Evolutionary conservation across 2,113 vertebrate genomes (phyloP), one percentile per base, ranked within the genome.

Genomic region (Galbula dea): DNA sequence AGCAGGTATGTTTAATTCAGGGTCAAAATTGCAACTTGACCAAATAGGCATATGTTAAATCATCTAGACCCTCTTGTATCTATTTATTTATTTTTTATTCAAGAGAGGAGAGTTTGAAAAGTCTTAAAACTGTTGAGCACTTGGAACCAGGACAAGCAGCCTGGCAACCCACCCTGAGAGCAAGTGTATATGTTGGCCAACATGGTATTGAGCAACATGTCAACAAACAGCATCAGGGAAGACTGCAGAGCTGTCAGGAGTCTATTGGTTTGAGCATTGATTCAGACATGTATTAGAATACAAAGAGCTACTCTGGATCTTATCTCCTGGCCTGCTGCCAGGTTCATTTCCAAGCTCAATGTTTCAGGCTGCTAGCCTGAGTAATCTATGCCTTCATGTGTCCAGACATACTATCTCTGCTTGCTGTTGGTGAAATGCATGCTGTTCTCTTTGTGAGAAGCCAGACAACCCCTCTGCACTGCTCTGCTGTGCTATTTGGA

Each of bases 291-390:
- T 49, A 46, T 88, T 80, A 63, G 65, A 71, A 68, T 59, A 72
- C 76, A 77, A 65, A 83, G 43, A 83, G 41, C 51, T 83, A 29
- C 41, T 22, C 13, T 76, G 54, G 62, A 73, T 94, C 73, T 83
- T 81, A 69, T 90, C 66, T 83, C 41, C 69, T 93, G 93, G 91
- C 76, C 52, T 75, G 62, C 61, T 94, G 54, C 86, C 93, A 82
- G 69, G 9, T 57, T 91, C 12, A 41, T 81, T 90, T 83, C 54
- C 83, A 73, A 54, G 26, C 49, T 88, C 51, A 59, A 1, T 77
- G 41, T 89, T 95, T 95, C 68, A 54, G 1, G 0, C 29, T 82
- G 34, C 61, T 79, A 84, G 32, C 32, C 45, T 58, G 45, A 81
- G 57, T 83, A 73, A 79, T 81, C 48, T 61, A 8, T 34, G 48